Conservation (phyloP, 2,888 invertebrate genomes). For the Aethes cnicana region DNA sequence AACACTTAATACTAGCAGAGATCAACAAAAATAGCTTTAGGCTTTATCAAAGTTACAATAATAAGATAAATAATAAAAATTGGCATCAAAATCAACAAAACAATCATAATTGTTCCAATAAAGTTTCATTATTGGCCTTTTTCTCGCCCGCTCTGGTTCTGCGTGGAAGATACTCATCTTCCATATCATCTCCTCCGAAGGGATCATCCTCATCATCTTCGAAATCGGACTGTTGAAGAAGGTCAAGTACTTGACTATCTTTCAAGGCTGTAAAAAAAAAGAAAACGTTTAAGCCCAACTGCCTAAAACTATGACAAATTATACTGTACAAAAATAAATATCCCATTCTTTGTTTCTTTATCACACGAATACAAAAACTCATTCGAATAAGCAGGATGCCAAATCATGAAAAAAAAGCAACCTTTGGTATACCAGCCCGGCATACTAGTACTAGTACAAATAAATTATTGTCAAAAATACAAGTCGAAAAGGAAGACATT, state of each 20-base stretch:
- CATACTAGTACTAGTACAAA: conserved; percentile 5
- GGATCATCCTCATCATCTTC: conserved; percentile 2
- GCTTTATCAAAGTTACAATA: too few relatives aligned
- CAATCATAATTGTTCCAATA: too few relatives aligned
- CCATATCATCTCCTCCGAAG: background rate
- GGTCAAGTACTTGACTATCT: background rate
- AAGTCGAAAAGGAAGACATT: background rate
- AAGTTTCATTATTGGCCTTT: too few relatives aligned
- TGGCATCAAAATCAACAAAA: too few relatives aligned
- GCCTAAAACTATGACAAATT: conserved; percentile 1
- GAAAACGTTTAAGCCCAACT: background rate
- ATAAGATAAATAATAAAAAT: too few relatives aligned
- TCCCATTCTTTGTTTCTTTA: background rate
- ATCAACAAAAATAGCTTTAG: too few relatives aligned
- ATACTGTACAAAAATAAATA: background rate
- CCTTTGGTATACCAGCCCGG: background rate
- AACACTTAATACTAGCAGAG: too few relatives aligned
- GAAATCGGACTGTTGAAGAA: background rate
- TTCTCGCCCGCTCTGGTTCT: conserved; percentile 4
- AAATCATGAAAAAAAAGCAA: background rate
- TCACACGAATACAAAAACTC: background rate
- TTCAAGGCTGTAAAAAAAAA: background rate
- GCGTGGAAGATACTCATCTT: background rate
- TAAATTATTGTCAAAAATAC: conserved; percentile 6
- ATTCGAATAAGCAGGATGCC: background rate